A percentile compares a stretch with the other conserved stretches of the same genome.
Evolutionary conservation across 2,113 vertebrate species (phyloP).

Genomic region (Mixornis gularis): DNA sequence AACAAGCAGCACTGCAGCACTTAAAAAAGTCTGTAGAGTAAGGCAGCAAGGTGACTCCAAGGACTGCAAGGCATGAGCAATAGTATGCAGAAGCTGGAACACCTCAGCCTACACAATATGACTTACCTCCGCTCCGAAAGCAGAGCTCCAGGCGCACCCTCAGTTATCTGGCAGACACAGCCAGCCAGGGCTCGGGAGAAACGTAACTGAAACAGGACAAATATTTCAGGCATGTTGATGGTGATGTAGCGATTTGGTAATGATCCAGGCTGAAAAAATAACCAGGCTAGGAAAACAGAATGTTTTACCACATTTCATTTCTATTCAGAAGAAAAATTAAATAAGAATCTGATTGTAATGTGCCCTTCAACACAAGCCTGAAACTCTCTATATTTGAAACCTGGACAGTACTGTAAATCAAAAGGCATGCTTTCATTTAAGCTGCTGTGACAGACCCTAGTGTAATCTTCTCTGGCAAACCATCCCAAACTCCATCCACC

Average conservation of each 20-base stretch:
- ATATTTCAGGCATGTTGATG: not conserved
- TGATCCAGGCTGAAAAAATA: not conserved
- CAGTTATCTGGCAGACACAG: not conserved
- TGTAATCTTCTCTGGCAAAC: not conserved
- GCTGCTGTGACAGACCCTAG: not conserved
- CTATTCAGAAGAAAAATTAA: not conserved
- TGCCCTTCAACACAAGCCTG: not conserved
- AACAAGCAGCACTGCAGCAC: constrained; percentile 6
- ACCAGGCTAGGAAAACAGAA: not conserved
- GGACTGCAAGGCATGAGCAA: constrained; percentile 20
- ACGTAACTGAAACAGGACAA: constrained; percentile 3
- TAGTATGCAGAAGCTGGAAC: constrained; percentile 17
- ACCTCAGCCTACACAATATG: constrained; percentile 36
- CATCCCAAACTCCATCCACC: not conserved
- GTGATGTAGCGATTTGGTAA: not conserved
- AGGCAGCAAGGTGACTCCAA: constrained; percentile 46
- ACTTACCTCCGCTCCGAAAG: constrained; percentile 7
- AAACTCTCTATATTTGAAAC: not conserved
- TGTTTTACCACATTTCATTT: not conserved
- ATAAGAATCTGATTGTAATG: not conserved
- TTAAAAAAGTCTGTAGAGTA: not conserved
- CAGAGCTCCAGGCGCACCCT: not conserved
- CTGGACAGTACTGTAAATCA: not conserved
- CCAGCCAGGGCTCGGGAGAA: not conserved
- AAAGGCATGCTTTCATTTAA: accelerated